Percentiles rank a stretch among this genome's conserved stretches.
phyloP scores from a whole-genome alignment of 2,113 vertebrate species.

The Daubentonia madagascariensis region DNA sequence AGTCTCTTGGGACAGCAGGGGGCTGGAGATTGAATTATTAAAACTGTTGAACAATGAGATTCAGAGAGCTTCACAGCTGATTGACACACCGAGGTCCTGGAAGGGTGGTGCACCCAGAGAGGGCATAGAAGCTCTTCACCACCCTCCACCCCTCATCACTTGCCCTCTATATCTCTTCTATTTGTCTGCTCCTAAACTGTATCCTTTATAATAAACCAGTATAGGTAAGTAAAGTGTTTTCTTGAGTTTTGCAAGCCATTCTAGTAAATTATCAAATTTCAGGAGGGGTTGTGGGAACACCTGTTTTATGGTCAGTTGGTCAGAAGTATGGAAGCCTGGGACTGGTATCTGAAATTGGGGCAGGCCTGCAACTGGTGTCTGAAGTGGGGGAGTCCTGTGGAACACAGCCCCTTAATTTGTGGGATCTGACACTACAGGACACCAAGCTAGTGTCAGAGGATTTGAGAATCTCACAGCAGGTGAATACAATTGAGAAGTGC shows the following conservation, averaged over 20 bases:
- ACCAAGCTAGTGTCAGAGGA: neutral
- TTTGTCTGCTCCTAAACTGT: neutral
- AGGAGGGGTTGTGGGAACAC: neutral
- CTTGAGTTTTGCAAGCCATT: neutral
- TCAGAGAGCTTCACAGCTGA: neutral
- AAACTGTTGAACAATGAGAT: neutral
- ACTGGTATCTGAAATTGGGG: neutral
- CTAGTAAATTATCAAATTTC: neutral
- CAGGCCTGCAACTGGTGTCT: neutral
- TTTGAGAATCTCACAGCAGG: neutral
- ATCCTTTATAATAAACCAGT: neutral
- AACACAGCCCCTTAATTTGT: neutral
- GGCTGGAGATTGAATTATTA: neutral
- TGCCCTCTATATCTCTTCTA: neutral
- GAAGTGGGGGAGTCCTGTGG: neutral
- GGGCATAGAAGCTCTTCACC: no score
- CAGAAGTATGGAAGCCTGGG: neutral
- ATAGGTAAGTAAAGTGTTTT: neutral
- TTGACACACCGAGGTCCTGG: neutral
- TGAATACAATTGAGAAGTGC: neutral
- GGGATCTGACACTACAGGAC: neutral
- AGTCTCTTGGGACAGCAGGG: neutral
- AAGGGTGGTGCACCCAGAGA: neutral
- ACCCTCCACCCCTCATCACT: neutral
- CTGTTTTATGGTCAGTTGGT: neutral